phyloP scores from a whole-genome alignment of 2,797 vertebrate species.

The Crypturellus tataupa region DNA sequence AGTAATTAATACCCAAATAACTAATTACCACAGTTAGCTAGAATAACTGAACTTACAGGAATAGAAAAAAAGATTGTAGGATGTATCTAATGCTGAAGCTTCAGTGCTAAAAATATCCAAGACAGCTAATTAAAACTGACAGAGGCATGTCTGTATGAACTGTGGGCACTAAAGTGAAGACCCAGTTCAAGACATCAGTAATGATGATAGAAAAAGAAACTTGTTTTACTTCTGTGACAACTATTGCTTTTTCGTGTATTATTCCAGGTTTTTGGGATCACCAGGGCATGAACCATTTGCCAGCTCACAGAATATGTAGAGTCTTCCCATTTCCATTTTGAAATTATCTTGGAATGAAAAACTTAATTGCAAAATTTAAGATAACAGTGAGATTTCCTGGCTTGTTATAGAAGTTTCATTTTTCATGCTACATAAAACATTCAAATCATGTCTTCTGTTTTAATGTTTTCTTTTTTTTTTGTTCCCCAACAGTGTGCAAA shows the following conservation, averaged over 20 bases:
- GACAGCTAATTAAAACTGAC: neutral
- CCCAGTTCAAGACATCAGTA: neutral
- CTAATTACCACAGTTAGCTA: too few species aligned
- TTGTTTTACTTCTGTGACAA: neutral
- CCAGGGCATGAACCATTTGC: neutral
- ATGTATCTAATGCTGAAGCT: neutral
- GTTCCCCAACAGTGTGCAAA: neutral
- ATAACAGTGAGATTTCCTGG: neutral
- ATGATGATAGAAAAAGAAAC: neutral
- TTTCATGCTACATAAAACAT: neutral
- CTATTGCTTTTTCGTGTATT: neutral
- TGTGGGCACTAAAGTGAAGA: neutral
- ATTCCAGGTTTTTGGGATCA: neutral
- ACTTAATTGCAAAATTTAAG: neutral
- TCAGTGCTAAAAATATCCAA: neutral
- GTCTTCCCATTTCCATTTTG: neutral
- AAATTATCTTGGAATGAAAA: conserved; percentile 20
- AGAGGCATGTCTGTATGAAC: neutral
- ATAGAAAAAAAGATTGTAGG: neutral
- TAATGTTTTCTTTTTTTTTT: neutral
- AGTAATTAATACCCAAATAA: too few species aligned
- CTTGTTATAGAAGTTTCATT: neutral
- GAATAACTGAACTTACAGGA: too few species aligned
- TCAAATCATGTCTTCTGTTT: neutral
- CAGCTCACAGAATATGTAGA: neutral